phyloP scores from a whole-genome alignment of 2,888 invertebrate genomes.

The Cryptosula pallasiana region DNA sequence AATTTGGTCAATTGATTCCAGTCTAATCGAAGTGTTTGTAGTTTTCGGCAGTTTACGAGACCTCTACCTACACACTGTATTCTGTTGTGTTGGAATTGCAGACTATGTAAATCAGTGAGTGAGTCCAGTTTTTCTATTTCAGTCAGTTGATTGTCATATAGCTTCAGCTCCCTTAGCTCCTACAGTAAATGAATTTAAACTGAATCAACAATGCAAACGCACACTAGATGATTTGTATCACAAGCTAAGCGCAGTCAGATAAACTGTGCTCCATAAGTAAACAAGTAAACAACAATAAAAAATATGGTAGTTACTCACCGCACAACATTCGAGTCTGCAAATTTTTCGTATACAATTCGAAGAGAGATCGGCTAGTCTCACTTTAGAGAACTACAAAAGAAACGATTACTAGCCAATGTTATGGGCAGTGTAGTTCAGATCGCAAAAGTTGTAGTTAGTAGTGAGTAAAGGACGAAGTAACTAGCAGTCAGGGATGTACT shows the following conservation, averaged over 20 bases:
- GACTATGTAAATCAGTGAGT: constrained; percentile 39
- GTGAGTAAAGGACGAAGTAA: too few relatives aligned
- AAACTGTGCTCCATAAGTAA: too few relatives aligned
- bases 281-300: not conserved
- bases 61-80: constrained; percentile 42
- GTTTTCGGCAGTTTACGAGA: constrained; percentile 35
- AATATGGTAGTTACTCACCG: constrained; percentile 29
- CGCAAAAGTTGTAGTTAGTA: too few relatives aligned
- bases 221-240: too few relatives aligned
- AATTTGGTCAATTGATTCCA: constrained; percentile 41
- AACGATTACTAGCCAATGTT: too few relatives aligned
- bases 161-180: constrained; percentile 42
- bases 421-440: too few relatives aligned
- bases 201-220: too few relatives aligned
- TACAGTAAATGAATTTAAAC: too few relatives aligned
- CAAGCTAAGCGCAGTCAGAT: too few relatives aligned
- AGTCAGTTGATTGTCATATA: constrained; percentile 41
- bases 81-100: constrained; percentile 47
- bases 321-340: constrained; percentile 35
- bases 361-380: constrained; percentile 40
- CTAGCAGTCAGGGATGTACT: too few relatives aligned
- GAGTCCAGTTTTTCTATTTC: constrained; percentile 39
- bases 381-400: constrained; percentile 37
- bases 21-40: constrained; percentile 42
- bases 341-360: constrained; percentile 40